phyloP scores from a whole-genome alignment of 2,888 invertebrate species.

The Tetranychus piercei region DNA sequence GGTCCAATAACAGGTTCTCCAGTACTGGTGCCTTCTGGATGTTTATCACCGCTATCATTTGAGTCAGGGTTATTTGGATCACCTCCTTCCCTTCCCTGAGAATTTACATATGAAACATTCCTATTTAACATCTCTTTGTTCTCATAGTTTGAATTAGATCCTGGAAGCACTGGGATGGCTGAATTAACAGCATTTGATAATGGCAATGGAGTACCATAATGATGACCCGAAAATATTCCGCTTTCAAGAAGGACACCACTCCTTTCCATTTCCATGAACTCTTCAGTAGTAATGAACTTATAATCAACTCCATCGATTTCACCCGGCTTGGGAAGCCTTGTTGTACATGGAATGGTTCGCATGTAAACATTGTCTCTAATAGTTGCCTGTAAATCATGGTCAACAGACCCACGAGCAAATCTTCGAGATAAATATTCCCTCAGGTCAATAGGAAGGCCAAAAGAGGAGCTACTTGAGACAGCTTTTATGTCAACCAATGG shows the following conservation, averaged over 20 bases:
- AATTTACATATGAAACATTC: conserved; percentile 1
- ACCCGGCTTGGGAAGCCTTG: conserved; percentile 36
- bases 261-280: conserved; percentile 41
- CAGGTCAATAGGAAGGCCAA: conserved; percentile 32
- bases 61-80: neutral
- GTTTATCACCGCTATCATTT: neutral
- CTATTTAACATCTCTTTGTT: conserved; percentile 3
- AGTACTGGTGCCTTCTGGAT: neutral
- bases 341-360: conserved; percentile 40
- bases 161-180: neutral
- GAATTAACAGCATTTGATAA: conserved; percentile 8
- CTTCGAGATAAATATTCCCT: conserved; percentile 40
- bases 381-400: conserved; percentile 45
- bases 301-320: conserved; percentile 46
- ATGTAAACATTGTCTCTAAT: conserved; percentile 46
- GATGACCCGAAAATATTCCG: conserved; percentile 43
- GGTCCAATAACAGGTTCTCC: neutral
- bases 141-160: neutral
- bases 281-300: conserved; percentile 40
- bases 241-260: conserved; percentile 43
- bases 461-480: conserved; percentile 16
- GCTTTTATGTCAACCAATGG: conserved; percentile 17
- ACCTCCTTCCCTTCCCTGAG: neutral
- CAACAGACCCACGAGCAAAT: conserved; percentile 41
- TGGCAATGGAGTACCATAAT: conserved; percentile 20